Percentiles rank a stretch among this genome's conserved stretches.
Conservation (phyloP, 2,888 invertebrate species). For the Drosophila neonasuta region DNA sequence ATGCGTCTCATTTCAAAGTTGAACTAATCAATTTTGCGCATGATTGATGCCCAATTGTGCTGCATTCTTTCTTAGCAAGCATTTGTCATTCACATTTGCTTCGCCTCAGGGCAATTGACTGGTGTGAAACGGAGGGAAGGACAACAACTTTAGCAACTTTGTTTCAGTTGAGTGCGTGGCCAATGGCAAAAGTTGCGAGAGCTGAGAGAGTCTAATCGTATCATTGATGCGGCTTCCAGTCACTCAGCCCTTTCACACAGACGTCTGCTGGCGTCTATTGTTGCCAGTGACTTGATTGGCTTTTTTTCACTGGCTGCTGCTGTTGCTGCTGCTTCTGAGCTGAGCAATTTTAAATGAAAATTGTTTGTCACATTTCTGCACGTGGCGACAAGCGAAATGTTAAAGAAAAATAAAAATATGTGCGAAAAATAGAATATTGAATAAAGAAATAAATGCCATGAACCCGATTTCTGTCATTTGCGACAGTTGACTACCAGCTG, state of each 20-base stretch:
- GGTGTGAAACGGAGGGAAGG: no score
- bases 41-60: conserved; percentile 75
- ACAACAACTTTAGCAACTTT: conserved; percentile 37
- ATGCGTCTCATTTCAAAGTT: conserved; percentile 31
- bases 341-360: conserved; percentile 59
- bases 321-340: conserved; percentile 6
- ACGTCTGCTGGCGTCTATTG: conserved; percentile 43
- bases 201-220: conserved; percentile 56
- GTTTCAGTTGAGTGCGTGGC: conserved; percentile 56
- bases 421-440: conserved; percentile 4
- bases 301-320: conserved; percentile 35
- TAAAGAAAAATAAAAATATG: not conserved
- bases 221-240: conserved; percentile 53
- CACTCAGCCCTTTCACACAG: conserved; percentile 42
- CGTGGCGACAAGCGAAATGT: conserved; percentile 4
- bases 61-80: conserved; percentile 63
- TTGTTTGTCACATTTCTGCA: conserved; percentile 25
- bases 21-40: conserved; percentile 73
- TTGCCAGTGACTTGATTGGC: conserved; percentile 56
- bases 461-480: conserved; percentile 17
- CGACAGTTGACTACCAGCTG: conserved; percentile 4
- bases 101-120: not conserved
- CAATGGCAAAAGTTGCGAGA: conserved; percentile 54
- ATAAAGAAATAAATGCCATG: conserved; percentile 13
- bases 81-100: conserved; percentile 54